Evolutionary conservation across 1,140 invertebrate genomes (phyloP).

Genomic region (Heliconius hewitsoni): DNA sequence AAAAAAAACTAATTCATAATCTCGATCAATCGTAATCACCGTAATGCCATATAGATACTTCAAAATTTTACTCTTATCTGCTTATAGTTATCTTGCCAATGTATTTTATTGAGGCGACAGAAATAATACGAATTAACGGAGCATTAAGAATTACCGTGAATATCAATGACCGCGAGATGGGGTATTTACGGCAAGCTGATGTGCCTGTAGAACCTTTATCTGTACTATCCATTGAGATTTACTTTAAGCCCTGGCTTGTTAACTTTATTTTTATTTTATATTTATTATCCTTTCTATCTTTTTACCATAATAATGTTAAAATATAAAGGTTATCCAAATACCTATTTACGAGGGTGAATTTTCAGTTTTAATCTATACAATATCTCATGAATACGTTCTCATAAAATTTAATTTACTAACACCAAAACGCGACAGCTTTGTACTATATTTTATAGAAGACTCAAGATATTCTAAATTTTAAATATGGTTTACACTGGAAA

Average conservation of each 20-base stretch:
- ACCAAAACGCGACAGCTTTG: not conserved
- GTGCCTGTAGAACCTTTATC: not conserved
- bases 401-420: conserved; percentile 1
- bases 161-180: conserved; percentile 19
- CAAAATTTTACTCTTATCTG: not conserved
- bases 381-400: not conserved
- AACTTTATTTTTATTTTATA: not conserved
- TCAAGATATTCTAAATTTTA: not conserved
- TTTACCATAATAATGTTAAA: not conserved
- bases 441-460: not conserved
- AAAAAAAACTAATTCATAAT: no score
- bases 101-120: not conserved
- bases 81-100: no score
- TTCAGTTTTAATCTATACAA: not conserved
- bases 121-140: conserved; percentile 15
- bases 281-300: not conserved
- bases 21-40: no score
- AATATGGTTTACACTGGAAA: no score
- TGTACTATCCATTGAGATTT: not conserved
- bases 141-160: conserved; percentile 21
- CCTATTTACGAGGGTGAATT: not conserved
- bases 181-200: conserved; percentile 51
- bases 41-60: not conserved
- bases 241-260: not conserved
- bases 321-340: not conserved